Evolutionary conservation across 2,113 vertebrate species (phyloP).

Genomic region (Theristicus caerulescens): DNA sequence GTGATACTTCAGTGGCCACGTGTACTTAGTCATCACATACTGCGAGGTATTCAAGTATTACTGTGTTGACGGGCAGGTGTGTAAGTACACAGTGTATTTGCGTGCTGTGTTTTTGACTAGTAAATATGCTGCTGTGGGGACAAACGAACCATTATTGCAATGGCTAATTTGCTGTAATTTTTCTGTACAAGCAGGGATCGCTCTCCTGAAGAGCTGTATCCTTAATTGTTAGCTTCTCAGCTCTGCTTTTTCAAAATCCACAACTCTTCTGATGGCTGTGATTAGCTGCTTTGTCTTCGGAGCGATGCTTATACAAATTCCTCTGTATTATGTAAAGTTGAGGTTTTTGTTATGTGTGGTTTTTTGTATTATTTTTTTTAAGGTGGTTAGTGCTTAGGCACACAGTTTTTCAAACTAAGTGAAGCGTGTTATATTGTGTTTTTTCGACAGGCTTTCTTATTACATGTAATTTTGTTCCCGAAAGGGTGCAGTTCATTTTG

Average conservation of each 20-base stretch:
- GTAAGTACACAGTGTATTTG: neutral
- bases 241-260: neutral
- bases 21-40: neutral
- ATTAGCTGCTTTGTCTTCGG: neutral
- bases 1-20: rapidly evolving
- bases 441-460: neutral
- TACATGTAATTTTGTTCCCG: neutral
- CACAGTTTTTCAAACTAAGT: neutral
- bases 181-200: neutral
- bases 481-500: neutral
- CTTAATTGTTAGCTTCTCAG: neutral
- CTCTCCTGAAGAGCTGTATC: neutral
- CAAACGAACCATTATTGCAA: neutral
- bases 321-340: neutral
- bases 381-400: neutral
- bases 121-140: neutral
- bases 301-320: neutral
- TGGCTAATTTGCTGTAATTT: neutral
- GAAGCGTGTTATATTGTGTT: neutral
- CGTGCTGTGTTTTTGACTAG: neutral
- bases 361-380: neutral
- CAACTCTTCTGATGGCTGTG: neutral
- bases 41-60: rapidly evolving
- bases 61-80: neutral
- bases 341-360: neutral